Evolutionary conservation across 1,140 invertebrate genomes (phyloP), one percentile per base, ranked within the genome.

Genomic region (Neodiprion virginianus): DNA sequence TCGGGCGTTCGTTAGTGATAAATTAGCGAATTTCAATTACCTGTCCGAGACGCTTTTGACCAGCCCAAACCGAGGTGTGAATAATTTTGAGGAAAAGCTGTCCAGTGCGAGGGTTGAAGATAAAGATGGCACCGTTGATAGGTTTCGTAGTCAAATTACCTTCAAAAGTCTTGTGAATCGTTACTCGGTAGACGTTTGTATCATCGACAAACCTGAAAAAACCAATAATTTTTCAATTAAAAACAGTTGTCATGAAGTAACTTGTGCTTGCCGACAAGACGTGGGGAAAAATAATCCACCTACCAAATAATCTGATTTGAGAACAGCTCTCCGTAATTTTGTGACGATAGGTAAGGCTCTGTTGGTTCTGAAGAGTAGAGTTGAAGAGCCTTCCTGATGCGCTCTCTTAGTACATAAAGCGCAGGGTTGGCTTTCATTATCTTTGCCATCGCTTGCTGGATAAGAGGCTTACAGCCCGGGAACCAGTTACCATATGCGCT

Each of bases 391-490:
- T 99, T 99, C 7, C 99, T 91, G 61, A 99, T 99, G 80, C 99
- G 92, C 87, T 99, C 99, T 23, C 99, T 90, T 49, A 99, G 88
- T 72, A 99, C 99, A 87, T 99, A 99, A 71, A 99, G 88, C 0
- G 99, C 98, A 0, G 99, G 98, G 91, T 99, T 99, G 1, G 99
- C 98, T 88, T 99, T 99, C 97, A 99, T 99, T 69, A 99, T 99
- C 88, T 99, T 99, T 0, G 98, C 98, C 98, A 99, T 99, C 0
- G 98, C 98, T 88, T 99, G 98, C 84, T 99, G 98, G 78, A 99
- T 99, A 1, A 99, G 90, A 0, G 98, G 97, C 83, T 99, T 99
- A 84, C 96, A 97, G 49, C 98, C 98, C 0, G 98, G 98, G 92
- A 99, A 99, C 99, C 99, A 99, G 86, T 99, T 99, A n/a, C 99